A percentile compares a stretch with the other conserved stretches of the same genome.
phyloP scores from a whole-genome alignment of 2,797 vertebrate species.

The Novumbra hubbsi region DNA sequence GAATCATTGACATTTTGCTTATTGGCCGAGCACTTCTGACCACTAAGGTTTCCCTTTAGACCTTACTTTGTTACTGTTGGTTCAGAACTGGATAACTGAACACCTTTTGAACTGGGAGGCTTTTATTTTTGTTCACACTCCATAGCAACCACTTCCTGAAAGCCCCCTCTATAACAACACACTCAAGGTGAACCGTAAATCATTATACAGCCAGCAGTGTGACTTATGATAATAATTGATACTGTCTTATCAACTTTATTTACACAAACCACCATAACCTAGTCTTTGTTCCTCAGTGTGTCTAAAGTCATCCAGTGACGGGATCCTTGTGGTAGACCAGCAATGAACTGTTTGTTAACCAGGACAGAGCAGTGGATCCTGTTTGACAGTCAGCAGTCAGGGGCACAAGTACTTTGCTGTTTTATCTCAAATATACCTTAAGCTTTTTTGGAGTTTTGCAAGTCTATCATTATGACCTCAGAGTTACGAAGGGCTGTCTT shows the following conservation, averaged over 20 bases:
- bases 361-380: constrained; percentile 14
- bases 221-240: constrained; percentile 16
- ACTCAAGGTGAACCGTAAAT: too few relatives aligned
- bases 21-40: too few relatives aligned
- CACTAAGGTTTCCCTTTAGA: too few relatives aligned
- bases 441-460: not conserved
- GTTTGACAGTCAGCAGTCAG: constrained; percentile 31
- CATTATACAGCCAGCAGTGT: not conserved
- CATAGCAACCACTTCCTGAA: not conserved
- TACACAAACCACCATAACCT: not conserved
- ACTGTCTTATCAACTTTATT: constrained; percentile 11
- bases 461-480: constrained; percentile 23
- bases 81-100: too few relatives aligned
- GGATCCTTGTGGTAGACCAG: constrained; percentile 22
- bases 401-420: constrained; percentile 16
- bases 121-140: too few relatives aligned
- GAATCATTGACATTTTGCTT: too few relatives aligned
- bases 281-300: constrained; percentile 11
- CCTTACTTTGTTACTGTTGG: too few relatives aligned
- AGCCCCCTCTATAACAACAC: not conserved
- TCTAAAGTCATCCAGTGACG: constrained; percentile 23
- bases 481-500: constrained; percentile 33
- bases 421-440: constrained; percentile 14
- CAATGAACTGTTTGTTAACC: constrained; percentile 18
- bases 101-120: too few relatives aligned